A percentile compares a stretch with the other conserved stretches of the same genome.
Conservation (phyloP, 2,888 invertebrate species). For the Chironomus tentans region DNA sequence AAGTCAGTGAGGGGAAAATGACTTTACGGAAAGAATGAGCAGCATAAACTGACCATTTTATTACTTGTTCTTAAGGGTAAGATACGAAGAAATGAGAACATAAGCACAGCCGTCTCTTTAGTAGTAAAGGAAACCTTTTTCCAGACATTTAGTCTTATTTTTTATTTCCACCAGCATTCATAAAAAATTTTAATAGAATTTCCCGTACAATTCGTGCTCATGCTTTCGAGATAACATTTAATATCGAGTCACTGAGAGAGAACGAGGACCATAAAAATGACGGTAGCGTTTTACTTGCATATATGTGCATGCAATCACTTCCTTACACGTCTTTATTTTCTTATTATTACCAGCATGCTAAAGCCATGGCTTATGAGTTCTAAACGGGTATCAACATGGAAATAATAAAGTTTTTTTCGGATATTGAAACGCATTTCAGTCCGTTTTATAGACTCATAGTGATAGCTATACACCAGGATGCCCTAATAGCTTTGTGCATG, state of each 20-base stretch:
- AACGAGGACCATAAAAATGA: not conserved
- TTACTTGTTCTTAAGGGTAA: not conserved
- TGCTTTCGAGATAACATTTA: slow-evolving; percentile 4
- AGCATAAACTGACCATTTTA: slow-evolving; percentile 7
- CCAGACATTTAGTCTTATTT: slow-evolving; percentile 18
- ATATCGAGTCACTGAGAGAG: not conserved
- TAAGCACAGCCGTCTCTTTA: not conserved
- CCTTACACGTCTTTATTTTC: not conserved
- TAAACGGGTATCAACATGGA: too few relatives aligned
- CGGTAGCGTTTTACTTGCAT: not conserved
- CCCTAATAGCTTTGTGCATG: too few relatives aligned
- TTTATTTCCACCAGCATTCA: not conserved
- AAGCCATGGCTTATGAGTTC: too few relatives aligned
- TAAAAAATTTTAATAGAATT: slow-evolving; percentile 25
- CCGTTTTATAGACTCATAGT: too few relatives aligned
- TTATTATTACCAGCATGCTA: not conserved
- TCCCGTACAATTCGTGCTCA: slow-evolving; percentile 4
- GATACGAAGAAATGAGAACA: not conserved
- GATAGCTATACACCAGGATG: too few relatives aligned
- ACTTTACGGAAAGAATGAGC: not conserved
- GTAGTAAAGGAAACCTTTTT: slow-evolving; percentile 11
- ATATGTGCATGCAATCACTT: not conserved
- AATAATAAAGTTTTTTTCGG: too few relatives aligned
- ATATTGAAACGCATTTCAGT: too few relatives aligned
- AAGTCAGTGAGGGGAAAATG: not conserved